Base-by-base conservation (phyloP, 2,113 vertebrate genomes). In the Balaeniceps rex region DNA sequence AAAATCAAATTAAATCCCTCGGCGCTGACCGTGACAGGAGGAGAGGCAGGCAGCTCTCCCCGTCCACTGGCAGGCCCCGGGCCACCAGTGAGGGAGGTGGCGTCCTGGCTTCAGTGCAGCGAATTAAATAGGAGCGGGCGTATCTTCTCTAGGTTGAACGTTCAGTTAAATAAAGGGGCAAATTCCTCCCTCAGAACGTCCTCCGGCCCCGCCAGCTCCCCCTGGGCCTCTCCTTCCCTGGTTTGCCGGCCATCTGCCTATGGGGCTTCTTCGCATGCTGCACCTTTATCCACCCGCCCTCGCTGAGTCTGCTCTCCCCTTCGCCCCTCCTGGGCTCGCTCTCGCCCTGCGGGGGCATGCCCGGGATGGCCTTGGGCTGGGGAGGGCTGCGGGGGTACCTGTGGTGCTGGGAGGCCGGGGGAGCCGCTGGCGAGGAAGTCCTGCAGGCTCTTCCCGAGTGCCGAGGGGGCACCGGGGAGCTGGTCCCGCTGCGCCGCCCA, bases 251-350 rank as follows among this genome's bases (percentile, higher is more conserved):
- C 10, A 83, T 76, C 65, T 98, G 98, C 90, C 98, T 98, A 76
- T 97, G 96, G 65, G 98, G 72, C 97, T 98, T 99, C 95, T 98
- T 99, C 2, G 96, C 95, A 19, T 99, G 97, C 84, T 99, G 99
- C 94, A 99, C 99, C 97, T 98, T 99, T 84, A 98, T 99, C 99
- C 99, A 99, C 3, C 99, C 99, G 4, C 99, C 99, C 9, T 99
- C 99, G 11, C 96, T 97, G 82, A 85, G 97, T 96, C 97, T 99
- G 97, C 91, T 95, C 61, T 98, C 98, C 61, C 98, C 98, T 57
- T 97, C 98, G 12, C 96, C 95, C 69, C 94, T 96, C 69, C 91
- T 91, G 38, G 97, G 92, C 42, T 96, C 82, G 15, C 91, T 86
- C 88, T 97, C 98, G 0, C 90, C 74, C 91, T 96, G 94, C 4